phyloP scores from a whole-genome alignment of 2,888 invertebrate genomes.

The Plemyria rubiginata region DNA sequence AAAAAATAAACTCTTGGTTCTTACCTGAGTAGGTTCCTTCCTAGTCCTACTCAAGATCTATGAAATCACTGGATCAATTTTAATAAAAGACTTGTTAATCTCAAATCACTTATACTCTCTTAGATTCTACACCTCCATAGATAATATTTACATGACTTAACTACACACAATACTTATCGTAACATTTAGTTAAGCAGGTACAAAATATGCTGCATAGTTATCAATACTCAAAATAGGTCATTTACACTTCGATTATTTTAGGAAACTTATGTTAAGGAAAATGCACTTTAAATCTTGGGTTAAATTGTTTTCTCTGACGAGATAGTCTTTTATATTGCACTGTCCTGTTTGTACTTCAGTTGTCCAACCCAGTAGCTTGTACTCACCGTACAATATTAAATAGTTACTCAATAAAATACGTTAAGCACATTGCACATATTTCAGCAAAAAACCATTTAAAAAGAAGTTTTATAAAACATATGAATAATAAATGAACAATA shows the following conservation, averaged over 20 bases:
- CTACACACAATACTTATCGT: constrained; percentile 5
- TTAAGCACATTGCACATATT: too few relatives aligned
- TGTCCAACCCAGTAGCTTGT: neutral
- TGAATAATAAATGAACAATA: too few relatives aligned
- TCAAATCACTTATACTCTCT: constrained; percentile 24
- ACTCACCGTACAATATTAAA: too few relatives aligned
- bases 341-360: neutral
- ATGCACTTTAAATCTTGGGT: constrained; percentile 17
- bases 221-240: constrained; percentile 12
- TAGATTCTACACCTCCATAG: constrained; percentile 17
- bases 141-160: constrained; percentile 16
- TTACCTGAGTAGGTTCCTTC: too few relatives aligned
- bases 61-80: too few relatives aligned
- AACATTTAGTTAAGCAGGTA: neutral
- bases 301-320: neutral
- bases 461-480: too few relatives aligned
- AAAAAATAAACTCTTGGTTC: too few relatives aligned
- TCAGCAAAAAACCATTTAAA: too few relatives aligned
- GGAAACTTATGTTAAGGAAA: constrained; percentile 12
- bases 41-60: too few relatives aligned
- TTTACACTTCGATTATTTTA: constrained; percentile 1
- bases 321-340: neutral
- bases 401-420: too few relatives aligned
- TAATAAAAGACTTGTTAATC: neutral
- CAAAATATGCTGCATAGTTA: constrained; percentile 17